A percentile compares a stretch with the other conserved stretches of the same genome.
These are phyloP conservation scores for Anser brachyrhynchus DNA, from an alignment of 2,113 vertebrate genomes.

Conservation along the genomic window DNA sequence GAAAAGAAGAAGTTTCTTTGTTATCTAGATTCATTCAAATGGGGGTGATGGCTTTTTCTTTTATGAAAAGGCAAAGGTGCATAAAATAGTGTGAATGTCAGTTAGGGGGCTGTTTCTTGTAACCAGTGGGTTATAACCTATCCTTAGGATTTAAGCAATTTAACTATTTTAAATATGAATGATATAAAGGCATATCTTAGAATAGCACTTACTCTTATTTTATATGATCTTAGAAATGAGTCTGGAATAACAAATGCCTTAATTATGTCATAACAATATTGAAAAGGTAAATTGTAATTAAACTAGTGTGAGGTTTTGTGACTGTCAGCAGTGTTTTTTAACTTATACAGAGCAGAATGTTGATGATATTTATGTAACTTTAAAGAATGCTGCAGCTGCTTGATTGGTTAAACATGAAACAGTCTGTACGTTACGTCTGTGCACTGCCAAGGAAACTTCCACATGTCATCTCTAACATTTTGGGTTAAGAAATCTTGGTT, in stretches of 20 bases:
- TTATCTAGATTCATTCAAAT: constrained; percentile 33
- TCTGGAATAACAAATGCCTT: background rate
- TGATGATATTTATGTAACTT: background rate
- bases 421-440: background rate
- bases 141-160: background rate
- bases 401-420: background rate
- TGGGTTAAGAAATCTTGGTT: background rate
- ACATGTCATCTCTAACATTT: background rate
- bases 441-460: background rate
- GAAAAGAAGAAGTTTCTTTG: constrained; percentile 30
- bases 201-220: background rate
- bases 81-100: constrained; percentile 37
- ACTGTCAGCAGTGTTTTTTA: background rate
- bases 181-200: background rate
- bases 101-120: background rate
- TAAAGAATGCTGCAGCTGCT: background rate
- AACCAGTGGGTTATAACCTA: background rate
- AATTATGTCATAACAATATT: background rate
- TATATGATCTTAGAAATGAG: background rate
- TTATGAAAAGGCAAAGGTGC: constrained; percentile 23
- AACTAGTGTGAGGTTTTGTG: background rate
- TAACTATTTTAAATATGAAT: background rate
- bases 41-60: background rate
- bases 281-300: background rate
- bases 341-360: background rate